Conservation (phyloP, 2,113 vertebrate species). For the Pongo abelii region DNA sequence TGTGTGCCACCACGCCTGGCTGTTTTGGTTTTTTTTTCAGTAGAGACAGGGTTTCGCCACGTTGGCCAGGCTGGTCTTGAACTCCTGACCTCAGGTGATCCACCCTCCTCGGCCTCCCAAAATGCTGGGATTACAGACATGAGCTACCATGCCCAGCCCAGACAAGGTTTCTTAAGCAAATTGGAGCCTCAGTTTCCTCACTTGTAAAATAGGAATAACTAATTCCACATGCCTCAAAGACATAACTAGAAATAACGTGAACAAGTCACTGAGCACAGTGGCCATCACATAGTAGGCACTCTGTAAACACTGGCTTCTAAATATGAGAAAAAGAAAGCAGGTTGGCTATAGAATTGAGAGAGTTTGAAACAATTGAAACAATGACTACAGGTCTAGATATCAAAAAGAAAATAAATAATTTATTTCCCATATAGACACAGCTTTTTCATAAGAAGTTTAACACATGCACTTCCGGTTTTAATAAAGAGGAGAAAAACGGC, state of each 20-base stretch:
- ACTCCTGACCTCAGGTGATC: no score
- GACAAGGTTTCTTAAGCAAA: no score
- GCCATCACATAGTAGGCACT: background rate
- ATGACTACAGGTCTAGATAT: background rate
- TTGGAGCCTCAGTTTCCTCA: background rate
- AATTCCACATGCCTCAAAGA: background rate
- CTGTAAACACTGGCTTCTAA: background rate
- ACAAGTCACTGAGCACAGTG: no score
- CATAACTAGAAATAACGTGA: background rate
- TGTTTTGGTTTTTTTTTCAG: no score
- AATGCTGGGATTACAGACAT: no score
- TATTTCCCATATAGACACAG: background rate
- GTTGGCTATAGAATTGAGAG: background rate
- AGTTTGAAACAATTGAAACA: background rate
- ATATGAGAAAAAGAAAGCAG: background rate
- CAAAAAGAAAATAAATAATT: slow-evolving; percentile 8
- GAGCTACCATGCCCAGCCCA: no score
- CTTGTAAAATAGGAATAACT: background rate
- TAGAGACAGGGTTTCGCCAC: no score
- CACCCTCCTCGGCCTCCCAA: no score
- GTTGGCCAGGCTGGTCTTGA: no score
- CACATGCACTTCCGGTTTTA: background rate
- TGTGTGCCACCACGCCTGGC: no score
- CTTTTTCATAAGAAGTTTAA: background rate
- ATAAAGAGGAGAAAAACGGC: slow-evolving; percentile 6